These are phyloP conservation scores for Myrmophylax atrothorax DNA, from an alignment of 2,113 vertebrate genomes.

Conservation along the genomic window DNA sequence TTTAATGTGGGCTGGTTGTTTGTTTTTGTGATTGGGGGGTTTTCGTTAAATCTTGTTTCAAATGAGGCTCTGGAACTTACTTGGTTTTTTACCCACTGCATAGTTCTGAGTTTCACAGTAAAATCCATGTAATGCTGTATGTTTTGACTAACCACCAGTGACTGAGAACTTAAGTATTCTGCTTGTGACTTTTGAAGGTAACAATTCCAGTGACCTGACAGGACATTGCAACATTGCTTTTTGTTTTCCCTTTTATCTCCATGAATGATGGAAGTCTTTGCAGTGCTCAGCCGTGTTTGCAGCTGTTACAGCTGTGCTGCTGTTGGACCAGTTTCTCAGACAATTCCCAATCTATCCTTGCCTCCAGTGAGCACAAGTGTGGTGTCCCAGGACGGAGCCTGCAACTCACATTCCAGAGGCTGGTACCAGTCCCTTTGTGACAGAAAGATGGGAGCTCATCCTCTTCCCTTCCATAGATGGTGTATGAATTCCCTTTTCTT, in stretches of 20 bases:
- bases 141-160: neutral
- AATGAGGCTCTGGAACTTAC: neutral
- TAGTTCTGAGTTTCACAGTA: neutral
- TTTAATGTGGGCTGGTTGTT: neutral
- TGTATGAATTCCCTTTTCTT: neutral
- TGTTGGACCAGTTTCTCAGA: neutral
- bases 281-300: neutral
- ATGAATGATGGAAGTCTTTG: neutral
- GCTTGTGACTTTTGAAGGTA: neutral
- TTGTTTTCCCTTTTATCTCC: neutral
- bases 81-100: neutral
- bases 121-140: neutral
- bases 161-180: neutral
- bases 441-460: neutral
- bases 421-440: neutral
- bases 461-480: neutral
- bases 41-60: neutral
- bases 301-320: neutral
- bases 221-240: neutral
- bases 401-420: neutral
- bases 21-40: rapidly evolving
- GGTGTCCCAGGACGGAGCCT: neutral
- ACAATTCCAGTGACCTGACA: neutral
- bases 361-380: neutral
- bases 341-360: neutral